Evolutionary conservation across 2,113 vertebrate species (phyloP).

Genomic region (Podilymbus podiceps): DNA sequence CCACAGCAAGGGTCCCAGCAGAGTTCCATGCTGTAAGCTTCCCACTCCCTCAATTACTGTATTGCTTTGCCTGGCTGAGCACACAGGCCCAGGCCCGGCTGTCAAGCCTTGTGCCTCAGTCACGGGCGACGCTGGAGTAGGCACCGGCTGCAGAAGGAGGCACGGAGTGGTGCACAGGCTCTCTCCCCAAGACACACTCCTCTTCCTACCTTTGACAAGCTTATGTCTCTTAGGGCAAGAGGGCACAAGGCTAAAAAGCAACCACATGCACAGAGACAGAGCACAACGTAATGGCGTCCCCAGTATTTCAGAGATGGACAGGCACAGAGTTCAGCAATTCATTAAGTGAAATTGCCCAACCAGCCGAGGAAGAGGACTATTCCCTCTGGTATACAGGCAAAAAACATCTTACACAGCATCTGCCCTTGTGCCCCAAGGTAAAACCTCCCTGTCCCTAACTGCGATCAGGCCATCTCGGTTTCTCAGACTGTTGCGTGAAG

Average conservation of each 20-base stretch:
- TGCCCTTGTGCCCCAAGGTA: not conserved
- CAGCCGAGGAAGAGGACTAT: not conserved
- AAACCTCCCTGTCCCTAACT: not conserved
- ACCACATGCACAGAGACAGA: not conserved
- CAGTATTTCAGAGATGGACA: not conserved
- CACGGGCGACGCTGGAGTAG: not conserved
- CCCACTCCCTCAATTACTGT: not conserved
- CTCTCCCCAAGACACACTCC: accelerated
- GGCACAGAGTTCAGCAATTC: not conserved
- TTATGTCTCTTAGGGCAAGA: not conserved
- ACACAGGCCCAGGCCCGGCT: not conserved
- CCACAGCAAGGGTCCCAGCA: not conserved
- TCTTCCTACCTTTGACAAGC: not conserved
- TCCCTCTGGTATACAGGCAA: not conserved
- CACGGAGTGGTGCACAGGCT: accelerated
- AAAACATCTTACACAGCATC: not conserved
- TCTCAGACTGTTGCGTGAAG: not conserved
- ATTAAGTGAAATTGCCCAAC: not conserved
- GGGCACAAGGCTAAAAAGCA: not conserved
- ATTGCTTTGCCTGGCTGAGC: not conserved
- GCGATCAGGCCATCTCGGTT: not conserved
- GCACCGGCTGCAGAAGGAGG: not conserved
- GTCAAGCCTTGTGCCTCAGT: not conserved
- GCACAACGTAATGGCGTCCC: not conserved
- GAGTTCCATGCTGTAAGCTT: not conserved